Conservation (phyloP, 2,113 vertebrate species). For the Parotia lawesii region DNA sequence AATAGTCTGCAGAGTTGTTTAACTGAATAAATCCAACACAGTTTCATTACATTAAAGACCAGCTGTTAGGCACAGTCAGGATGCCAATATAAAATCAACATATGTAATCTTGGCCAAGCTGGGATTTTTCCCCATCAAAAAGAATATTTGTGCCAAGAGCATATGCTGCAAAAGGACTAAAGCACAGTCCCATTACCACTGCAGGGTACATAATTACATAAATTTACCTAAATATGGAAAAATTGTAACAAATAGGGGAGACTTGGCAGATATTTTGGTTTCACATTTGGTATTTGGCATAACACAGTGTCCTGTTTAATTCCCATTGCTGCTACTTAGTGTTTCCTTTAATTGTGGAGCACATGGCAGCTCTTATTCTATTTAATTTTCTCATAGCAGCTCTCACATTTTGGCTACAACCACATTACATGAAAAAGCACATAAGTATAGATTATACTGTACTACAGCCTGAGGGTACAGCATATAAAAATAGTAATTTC, state of each 20-base stretch:
- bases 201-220: constrained; percentile 75
- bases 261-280: constrained; percentile 80
- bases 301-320: constrained; percentile 78
- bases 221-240: constrained; percentile 82
- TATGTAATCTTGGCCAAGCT: constrained; percentile 54
- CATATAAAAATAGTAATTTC: constrained; percentile 70
- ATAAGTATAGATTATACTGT: constrained; percentile 70
- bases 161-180: constrained; percentile 60
- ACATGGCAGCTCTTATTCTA: constrained; percentile 75
- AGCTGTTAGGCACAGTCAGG: constrained; percentile 54
- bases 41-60: constrained; percentile 38
- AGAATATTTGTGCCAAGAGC: constrained; percentile 59
- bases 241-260: constrained; percentile 80
- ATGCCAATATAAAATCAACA: constrained; percentile 63
- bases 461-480: constrained; percentile 53
- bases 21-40: constrained; percentile 31
- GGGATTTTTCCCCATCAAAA: constrained; percentile 13
- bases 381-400: constrained; percentile 72
- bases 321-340: constrained; percentile 83
- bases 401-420: constrained; percentile 61
- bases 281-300: constrained; percentile 82
- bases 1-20: constrained; percentile 46
- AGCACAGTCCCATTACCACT: constrained; percentile 64
- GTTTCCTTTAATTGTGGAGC: constrained; percentile 84
- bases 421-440: constrained; percentile 48